These are phyloP conservation scores for Tetheella fluctuosa DNA, from an alignment of 2,888 invertebrate species.

Conservation along the genomic window DNA sequence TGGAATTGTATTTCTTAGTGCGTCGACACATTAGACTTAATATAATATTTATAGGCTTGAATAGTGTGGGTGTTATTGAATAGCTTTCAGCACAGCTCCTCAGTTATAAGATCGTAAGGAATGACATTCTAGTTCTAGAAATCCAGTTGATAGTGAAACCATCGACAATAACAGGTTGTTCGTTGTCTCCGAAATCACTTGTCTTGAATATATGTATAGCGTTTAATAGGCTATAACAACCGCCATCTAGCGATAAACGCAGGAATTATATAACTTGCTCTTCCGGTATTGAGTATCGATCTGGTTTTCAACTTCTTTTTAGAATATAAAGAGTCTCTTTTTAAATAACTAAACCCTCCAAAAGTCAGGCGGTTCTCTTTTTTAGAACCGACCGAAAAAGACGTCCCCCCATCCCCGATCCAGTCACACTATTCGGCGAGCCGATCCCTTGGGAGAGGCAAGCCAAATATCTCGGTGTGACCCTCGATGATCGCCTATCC, in stretches of 20 bases:
- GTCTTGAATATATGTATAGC: not conserved
- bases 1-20: not conserved
- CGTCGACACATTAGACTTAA: not conserved
- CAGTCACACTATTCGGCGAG: too few species aligned
- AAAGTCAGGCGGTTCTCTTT: too few species aligned
- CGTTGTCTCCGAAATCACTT: not conserved
- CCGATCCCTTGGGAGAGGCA: too few species aligned
- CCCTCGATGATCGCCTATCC: too few species aligned
- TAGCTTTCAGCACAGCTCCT: not conserved
- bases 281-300: not conserved
- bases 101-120: not conserved
- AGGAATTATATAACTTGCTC: not conserved
- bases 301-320: not conserved
- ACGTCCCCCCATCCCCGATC: too few species aligned
- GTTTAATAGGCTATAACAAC: not conserved
- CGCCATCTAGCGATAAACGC: not conserved
- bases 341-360: too few species aligned
- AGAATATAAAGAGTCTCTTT: too few species aligned
- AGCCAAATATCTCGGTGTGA: too few species aligned
- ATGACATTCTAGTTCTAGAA: conserved; percentile 2
- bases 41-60: not conserved
- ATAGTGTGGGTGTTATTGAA: not conserved
- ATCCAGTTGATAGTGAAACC: conserved; percentile 7
- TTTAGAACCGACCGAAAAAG: too few species aligned
- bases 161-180: conserved; percentile 2